Percentiles rank a stretch among this genome's conserved stretches.
Evolutionary conservation across 53 echinoderm and acorn worm species (phyloP).

Genomic region (Pentamera pediparva): DNA sequence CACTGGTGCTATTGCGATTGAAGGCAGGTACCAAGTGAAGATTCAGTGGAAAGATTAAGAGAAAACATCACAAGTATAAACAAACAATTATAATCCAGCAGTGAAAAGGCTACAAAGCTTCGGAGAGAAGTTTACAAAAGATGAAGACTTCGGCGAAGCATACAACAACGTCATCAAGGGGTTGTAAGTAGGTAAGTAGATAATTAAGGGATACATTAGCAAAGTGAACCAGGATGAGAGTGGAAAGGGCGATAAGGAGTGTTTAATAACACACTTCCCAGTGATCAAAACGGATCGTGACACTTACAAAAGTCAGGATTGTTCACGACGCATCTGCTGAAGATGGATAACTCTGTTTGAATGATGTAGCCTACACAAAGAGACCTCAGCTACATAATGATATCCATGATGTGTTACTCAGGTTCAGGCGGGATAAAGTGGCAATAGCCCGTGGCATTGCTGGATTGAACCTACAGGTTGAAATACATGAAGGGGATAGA

Average conservation of each 20-base stretch:
- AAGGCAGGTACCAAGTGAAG: slow-evolving; percentile 16
- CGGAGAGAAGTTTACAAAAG: slow-evolving; percentile 1
- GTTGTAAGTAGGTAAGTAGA: too few relatives aligned
- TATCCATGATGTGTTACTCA: slow-evolving; percentile 34
- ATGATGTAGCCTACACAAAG: too few relatives aligned
- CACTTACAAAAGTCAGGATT: too few relatives aligned
- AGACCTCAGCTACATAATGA: slow-evolving; percentile 38
- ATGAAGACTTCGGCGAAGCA: too few relatives aligned
- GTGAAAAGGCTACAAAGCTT: slow-evolving; percentile 18
- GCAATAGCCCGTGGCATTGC: slow-evolving; percentile 33
- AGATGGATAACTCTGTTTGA: too few relatives aligned
- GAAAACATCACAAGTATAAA: neutral
- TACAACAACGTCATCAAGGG: too few relatives aligned
- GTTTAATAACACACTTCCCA: neutral
- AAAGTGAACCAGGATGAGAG: too few relatives aligned
- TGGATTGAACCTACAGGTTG: slow-evolving; percentile 44
- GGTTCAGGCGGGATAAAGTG: slow-evolving; percentile 37
- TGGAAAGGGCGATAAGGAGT: too few relatives aligned
- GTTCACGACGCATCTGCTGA: too few relatives aligned
- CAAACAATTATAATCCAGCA: slow-evolving; percentile 20
- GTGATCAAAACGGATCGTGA: too few relatives aligned
- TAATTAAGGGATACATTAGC: too few relatives aligned
- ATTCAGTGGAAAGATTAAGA: slow-evolving; percentile 36
- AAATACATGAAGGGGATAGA: slow-evolving; percentile 22
- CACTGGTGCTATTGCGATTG: neutral